phyloP scores from a whole-genome alignment of 2,888 invertebrate species.

The Leptinotarsa haldemani region DNA sequence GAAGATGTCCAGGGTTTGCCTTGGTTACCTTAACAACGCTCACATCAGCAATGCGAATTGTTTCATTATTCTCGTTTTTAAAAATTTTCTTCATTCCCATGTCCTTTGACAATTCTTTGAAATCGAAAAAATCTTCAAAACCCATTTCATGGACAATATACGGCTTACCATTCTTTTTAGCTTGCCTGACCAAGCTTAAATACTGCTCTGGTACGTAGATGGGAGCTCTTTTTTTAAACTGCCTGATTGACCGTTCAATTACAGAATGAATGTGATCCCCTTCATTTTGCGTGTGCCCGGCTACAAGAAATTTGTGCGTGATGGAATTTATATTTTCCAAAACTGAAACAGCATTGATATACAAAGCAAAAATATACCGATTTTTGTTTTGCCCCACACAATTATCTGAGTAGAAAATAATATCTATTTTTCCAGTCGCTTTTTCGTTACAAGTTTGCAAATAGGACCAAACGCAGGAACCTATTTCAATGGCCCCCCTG shows the following conservation, averaged over 20 bases:
- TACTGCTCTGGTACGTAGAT: slow-evolving; percentile 22
- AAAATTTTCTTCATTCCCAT: neutral
- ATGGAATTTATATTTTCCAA: slow-evolving; percentile 13
- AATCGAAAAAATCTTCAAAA: neutral
- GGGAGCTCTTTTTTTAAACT: neutral
- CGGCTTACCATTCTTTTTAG: neutral
- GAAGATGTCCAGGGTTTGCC: neutral
- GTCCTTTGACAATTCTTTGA: neutral
- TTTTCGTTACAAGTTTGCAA: slow-evolving; percentile 30
- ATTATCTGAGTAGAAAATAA: slow-evolving; percentile 32
- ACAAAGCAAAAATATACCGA: too few species aligned
- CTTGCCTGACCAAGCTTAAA: slow-evolving; percentile 8
- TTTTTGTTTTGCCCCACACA: slow-evolving; percentile 23
- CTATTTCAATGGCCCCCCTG: slow-evolving; percentile 33
- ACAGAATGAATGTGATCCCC: slow-evolving; percentile 27
- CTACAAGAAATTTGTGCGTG: slow-evolving; percentile 30
- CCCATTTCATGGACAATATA: neutral
- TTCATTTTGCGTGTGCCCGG: slow-evolving; percentile 34
- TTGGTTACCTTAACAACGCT: slow-evolving; percentile 22
- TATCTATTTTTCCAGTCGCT: slow-evolving; percentile 19
- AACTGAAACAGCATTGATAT: neutral
- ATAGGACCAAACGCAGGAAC: slow-evolving; percentile 34
- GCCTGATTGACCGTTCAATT: slow-evolving; percentile 10
- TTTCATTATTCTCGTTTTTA: neutral
- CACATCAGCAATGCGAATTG: neutral